Evolutionary conservation across 2,888 invertebrate species (phyloP), one percentile per base, ranked within the genome.

Genomic region (Aphidius colemani): DNA sequence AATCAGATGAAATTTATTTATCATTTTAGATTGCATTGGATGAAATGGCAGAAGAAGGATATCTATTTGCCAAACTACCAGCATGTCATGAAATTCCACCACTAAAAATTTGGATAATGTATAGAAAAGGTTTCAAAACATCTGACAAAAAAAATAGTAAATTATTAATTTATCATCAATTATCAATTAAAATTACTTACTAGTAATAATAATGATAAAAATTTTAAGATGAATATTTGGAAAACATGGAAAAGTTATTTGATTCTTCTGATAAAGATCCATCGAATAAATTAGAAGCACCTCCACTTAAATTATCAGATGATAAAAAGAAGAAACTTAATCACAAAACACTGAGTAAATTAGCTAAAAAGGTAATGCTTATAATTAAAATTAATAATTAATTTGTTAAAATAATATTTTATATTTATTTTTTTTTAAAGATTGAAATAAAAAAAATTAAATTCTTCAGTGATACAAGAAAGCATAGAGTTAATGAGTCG

Each of bases 1-100:
- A 18, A 18, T 18, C 13, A 18, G 2, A 18, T 18, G 1, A 11
- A n/a, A 46, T 65, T 48, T 9, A 10, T 46, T 46, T 39, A 48
- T 7, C n/a, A 48, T 48, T 57, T 57, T 51, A 81, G 80, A 57
- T 58, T 1, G 75, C 78, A 64, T 66, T 81, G 7, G 30, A 69
- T 11, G 71, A 76, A 64, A 77, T 81, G 77, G 70, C 74, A 7
- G 30, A 55, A 6, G 74, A 80, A 69, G 78, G 78, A 46, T 80
- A 74, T 56, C 9, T 75, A 9, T 77, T 80, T 40, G 75, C 80
- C 4, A 78, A 75, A 57, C 66, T 81, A 59, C 80, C 80, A 1
- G 69, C 71, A 45, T 78, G 75, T 60, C 63, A 76, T 61, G 66
- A 69, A 50, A 72, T 81, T 66, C 81, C 81, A 1, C 78, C 79